Evolutionary conservation across 2,797 vertebrate species (phyloP), one percentile per base, ranked within the genome.

Genomic region (Leptatherina wallacei): DNA sequence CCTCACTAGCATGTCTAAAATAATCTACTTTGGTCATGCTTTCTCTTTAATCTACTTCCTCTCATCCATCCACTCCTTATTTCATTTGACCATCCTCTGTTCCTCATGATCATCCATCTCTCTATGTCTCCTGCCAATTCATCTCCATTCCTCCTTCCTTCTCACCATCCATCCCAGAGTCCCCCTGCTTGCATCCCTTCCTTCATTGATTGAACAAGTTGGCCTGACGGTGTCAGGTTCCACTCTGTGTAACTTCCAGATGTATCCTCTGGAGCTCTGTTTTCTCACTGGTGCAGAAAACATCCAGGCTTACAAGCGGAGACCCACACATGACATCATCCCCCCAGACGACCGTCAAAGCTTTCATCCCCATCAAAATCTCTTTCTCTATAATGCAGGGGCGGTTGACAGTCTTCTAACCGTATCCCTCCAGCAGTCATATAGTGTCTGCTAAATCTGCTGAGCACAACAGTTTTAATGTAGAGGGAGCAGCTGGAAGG

Each of bases 261-360:
- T 91, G 91, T 91, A 73, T 77, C 80, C 88, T 84, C 89, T 5
- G 54, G 89, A 83, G 90, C 58, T 65, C 61, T 11, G 58, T 61
- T 76, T 81, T 73, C 57, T 55, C 73, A 72, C 69, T 1, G 35
- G 71, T 73, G 68, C 83, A 70, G 71, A 86, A 85, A 89, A 89
- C 86, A 85, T 69, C 73, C 44, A 18, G 30, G 52, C 63, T 64
- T 76, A 85, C 71, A 62, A 77, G 51, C 78, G 0, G 70, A 61
- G 78, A 74, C 79, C 85, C 82, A 85, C 69, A 69, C 82, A 88
- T 92, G 82, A 93, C 90, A 91, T 93, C 91, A 92, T 81, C 60
- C 81, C 86, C 80, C 84, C 68, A 9, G 78, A 81, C 14, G 60
- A 12, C 22, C 65, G 81, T 90, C 82, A 88, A 82, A 85, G 76